Conservation (phyloP, 2,888 invertebrate species). For the Folsomia candida region DNA sequence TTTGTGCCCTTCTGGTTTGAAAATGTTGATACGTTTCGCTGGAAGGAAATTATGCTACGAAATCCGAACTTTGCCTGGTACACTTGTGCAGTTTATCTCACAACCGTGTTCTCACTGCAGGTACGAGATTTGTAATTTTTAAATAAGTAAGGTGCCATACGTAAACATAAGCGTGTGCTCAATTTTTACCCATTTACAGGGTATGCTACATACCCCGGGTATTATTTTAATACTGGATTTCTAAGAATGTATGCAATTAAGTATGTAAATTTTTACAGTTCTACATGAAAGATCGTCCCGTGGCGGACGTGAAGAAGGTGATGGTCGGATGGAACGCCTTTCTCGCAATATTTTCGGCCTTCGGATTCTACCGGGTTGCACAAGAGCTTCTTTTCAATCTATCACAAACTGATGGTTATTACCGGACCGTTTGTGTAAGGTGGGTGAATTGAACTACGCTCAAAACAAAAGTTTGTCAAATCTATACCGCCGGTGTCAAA, state of each 20-base stretch:
- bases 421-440: constrained; percentile 26
- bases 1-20: constrained; percentile 27
- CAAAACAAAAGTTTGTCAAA: too few relatives aligned
- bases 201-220: too few relatives aligned
- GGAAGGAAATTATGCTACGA: constrained; percentile 27
- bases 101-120: constrained; percentile 20
- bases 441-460: too few relatives aligned
- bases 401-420: constrained; percentile 20
- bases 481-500: too few relatives aligned
- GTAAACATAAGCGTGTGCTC: too few relatives aligned
- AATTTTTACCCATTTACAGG: too few relatives aligned
- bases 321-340: constrained; percentile 88
- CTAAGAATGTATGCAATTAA: too few relatives aligned
- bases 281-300: constrained; percentile 85
- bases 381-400: constrained; percentile 15
- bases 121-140: too few relatives aligned
- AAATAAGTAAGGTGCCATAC: too few relatives aligned
- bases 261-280: too few relatives aligned
- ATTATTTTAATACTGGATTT: too few relatives aligned
- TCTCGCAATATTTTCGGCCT: constrained; percentile 62
- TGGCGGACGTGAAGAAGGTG: constrained; percentile 82
- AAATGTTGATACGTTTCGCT: constrained; percentile 23
- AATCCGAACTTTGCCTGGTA: constrained; percentile 21
- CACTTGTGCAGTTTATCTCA: constrained; percentile 22
- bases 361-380: constrained; percentile 20